A percentile compares a stretch with the other conserved stretches of the same genome.
These are phyloP conservation scores for Blastobasis adustella DNA, from an alignment of 2,888 invertebrate genomes.

Conservation along the genomic window DNA sequence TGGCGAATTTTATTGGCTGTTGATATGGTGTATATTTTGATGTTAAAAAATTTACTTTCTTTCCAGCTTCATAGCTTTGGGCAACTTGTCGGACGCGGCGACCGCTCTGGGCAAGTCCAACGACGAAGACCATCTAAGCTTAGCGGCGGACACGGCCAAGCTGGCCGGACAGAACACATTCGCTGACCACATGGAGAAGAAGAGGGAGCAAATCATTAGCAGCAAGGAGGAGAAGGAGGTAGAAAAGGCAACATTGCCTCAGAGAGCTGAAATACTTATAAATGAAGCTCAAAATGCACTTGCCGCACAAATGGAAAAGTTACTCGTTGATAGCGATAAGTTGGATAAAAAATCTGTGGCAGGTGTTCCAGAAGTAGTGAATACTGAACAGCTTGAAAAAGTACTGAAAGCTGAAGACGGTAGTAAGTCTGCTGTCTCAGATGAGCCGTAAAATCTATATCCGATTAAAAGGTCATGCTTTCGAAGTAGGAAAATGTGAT, in stretches of 20 bases:
- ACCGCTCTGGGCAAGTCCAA: conserved; percentile 70
- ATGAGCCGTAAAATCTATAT: no score
- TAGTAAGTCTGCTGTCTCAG: no score
- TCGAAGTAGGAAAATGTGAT: no score
- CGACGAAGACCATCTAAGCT: conserved; percentile 64
- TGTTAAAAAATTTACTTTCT: neutral
- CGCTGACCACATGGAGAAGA: conserved; percentile 44
- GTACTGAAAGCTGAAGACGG: no score
- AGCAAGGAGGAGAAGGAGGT: conserved; percentile 7
- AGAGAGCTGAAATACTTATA: conserved; percentile 13
- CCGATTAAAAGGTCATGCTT: no score
- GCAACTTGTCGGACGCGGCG: conserved; percentile 77
- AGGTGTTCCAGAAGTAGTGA: no score
- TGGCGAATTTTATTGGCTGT: no score
- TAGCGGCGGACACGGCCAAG: conserved; percentile 77
- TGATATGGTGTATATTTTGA: no score
- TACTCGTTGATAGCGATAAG: no score
- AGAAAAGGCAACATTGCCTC: conserved; percentile 5
- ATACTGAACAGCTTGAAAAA: no score
- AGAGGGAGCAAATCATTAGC: conserved; percentile 20
- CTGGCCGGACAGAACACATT: conserved; percentile 51
- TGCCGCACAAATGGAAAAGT: neutral
- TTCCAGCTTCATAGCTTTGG: conserved; percentile 74
- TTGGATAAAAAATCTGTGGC: no score
- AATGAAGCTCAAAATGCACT: neutral